These are phyloP conservation scores for Chalcis sispes DNA, from an alignment of 2,888 invertebrate species.

Conservation along the genomic window DNA sequence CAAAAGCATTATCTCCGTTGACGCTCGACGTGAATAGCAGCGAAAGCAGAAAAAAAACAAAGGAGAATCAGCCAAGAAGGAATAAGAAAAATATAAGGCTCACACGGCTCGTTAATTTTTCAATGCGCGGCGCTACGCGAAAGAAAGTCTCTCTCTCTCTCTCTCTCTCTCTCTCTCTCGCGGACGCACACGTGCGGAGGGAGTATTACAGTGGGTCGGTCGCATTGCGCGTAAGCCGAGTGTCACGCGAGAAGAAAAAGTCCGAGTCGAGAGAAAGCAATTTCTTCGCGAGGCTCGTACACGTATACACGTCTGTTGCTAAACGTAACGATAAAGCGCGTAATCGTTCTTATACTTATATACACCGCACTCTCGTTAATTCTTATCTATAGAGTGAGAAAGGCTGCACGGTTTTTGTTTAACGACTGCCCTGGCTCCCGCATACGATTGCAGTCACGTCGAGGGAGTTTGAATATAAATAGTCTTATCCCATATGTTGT, in stretches of 20 bases:
- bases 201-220: not conserved
- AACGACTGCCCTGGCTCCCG: no score
- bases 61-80: no score
- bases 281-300: slow-evolving; percentile 62
- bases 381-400: no score
- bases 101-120: slow-evolving; percentile 42
- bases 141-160: slow-evolving; percentile 31
- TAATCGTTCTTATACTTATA: not conserved
- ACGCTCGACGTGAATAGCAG: no score
- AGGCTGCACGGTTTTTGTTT: no score
- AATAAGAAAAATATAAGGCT: not conserved
- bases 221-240: slow-evolving; percentile 34
- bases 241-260: slow-evolving; percentile 61
- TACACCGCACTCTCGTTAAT: no score
- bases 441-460: no score
- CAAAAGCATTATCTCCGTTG: not conserved
- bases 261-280: slow-evolving; percentile 69
- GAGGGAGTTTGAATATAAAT: no score
- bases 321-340: slow-evolving; percentile 4
- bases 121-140: not conserved
- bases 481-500: no score
- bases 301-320: no score
- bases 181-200: not conserved
- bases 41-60: no score
- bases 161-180: not conserved